A percentile compares a stretch with the other conserved stretches of the same genome.
phyloP scores from a whole-genome alignment of 2,113 vertebrate genomes.

The Aptenodytes forsteri region DNA sequence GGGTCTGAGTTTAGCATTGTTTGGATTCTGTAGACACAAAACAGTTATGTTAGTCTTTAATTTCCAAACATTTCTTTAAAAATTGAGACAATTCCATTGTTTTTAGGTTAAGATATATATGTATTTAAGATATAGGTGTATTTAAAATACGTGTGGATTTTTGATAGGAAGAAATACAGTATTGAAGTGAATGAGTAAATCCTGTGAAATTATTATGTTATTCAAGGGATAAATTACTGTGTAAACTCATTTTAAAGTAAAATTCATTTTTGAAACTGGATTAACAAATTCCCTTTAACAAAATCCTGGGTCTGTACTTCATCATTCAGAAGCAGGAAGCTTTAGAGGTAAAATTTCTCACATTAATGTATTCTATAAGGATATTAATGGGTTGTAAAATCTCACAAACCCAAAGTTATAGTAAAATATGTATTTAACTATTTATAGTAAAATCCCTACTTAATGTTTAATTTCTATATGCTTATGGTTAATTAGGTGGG shows the following conservation, averaged over 20 bases:
- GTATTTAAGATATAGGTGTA: background rate
- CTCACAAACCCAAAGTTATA: background rate
- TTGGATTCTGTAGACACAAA: background rate
- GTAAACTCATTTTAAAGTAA: background rate
- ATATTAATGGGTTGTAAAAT: background rate
- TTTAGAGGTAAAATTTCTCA: background rate
- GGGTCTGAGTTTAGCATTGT: background rate
- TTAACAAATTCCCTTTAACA: accelerated
- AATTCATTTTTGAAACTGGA: background rate
- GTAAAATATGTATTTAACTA: background rate
- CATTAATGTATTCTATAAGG: background rate
- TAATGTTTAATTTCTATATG: background rate
- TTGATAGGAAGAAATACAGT: background rate
- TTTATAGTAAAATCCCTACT: background rate
- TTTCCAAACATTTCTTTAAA: background rate
- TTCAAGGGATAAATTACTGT: background rate
- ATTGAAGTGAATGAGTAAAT: background rate
- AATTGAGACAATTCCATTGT: background rate
- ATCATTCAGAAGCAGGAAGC: background rate
- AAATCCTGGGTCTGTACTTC: background rate
- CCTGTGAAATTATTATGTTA: background rate
- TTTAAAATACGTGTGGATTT: background rate
- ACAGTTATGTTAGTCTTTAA: background rate
- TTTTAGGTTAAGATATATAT: background rate
- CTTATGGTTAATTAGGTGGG: background rate